Conservation (phyloP, 2,113 vertebrate species). For the Syngnathus typhle region DNA sequence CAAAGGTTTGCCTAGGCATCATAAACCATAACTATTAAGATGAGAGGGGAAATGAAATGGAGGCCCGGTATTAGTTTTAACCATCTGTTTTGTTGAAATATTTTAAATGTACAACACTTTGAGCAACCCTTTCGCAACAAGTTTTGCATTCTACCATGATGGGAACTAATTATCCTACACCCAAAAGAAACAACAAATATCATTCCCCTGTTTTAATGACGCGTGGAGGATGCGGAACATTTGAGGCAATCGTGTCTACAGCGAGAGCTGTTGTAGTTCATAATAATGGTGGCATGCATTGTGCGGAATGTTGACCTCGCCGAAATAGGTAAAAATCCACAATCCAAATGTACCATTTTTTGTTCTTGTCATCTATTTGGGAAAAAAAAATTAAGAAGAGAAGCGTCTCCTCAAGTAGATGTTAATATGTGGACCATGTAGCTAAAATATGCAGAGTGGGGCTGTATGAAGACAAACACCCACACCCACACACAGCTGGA, state of each 20-base stretch:
- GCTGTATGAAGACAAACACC: neutral
- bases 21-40: conserved; percentile 61
- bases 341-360: too few species aligned
- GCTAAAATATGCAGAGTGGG: neutral
- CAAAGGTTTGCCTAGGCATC: conserved; percentile 51
- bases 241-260: conserved; percentile 30
- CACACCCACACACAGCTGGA: conserved; percentile 22
- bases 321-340: too few species aligned
- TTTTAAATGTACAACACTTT: too few species aligned
- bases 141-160: conserved; percentile 18
- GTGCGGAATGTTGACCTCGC: conserved; percentile 41
- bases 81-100: too few species aligned
- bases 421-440: neutral
- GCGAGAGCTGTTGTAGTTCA: conserved; percentile 42
- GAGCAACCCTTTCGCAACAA: neutral
- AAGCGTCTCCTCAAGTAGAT: neutral
- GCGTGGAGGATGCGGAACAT: conserved; percentile 50
- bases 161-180: conserved; percentile 39
- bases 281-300: conserved; percentile 39
- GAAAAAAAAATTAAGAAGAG: neutral
- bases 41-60: conserved; percentile 26
- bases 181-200: conserved; percentile 40
- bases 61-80: neutral
- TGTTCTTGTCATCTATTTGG: neutral
- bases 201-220: conserved; percentile 56